These are phyloP conservation scores for Polymixis lichenea DNA, from an alignment of 2,888 invertebrate genomes.

Conservation along the genomic window DNA sequence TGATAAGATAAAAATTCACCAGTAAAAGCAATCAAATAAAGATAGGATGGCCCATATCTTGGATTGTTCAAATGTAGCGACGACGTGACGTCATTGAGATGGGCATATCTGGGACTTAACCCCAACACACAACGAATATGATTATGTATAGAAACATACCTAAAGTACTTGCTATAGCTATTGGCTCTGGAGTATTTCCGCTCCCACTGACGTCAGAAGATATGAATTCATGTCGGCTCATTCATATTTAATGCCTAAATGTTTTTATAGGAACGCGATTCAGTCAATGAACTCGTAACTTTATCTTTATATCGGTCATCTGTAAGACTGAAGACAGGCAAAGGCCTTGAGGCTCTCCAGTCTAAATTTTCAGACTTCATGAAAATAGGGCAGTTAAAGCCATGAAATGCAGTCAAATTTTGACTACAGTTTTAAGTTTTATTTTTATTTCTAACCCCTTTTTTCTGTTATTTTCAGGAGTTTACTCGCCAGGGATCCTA, in stretches of 20 bases:
- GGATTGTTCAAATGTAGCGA: neutral
- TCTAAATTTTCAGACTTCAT: neutral
- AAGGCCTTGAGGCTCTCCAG: neutral
- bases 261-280: conserved; percentile 13
- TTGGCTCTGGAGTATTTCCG: conserved; percentile 33
- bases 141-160: neutral
- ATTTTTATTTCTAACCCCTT: neutral
- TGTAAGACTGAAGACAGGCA: neutral
- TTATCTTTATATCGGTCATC: neutral
- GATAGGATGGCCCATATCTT: neutral
- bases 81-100: neutral
- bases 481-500: conserved; percentile 95
- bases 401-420: neutral
- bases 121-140: too few relatives aligned
- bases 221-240: neutral
- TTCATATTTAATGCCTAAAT: conserved; percentile 5
- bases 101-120: neutral
- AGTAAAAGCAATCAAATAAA: neutral
- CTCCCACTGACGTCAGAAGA: conserved; percentile 43
- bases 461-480: conserved; percentile 89
- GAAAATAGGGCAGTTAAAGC: too few relatives aligned
- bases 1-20: neutral
- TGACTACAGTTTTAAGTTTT: neutral
- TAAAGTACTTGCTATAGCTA: conserved; percentile 20
- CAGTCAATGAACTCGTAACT: conserved; percentile 14